phyloP scores from a whole-genome alignment of 2,888 invertebrate genomes.

The Eupeodes luniger region DNA sequence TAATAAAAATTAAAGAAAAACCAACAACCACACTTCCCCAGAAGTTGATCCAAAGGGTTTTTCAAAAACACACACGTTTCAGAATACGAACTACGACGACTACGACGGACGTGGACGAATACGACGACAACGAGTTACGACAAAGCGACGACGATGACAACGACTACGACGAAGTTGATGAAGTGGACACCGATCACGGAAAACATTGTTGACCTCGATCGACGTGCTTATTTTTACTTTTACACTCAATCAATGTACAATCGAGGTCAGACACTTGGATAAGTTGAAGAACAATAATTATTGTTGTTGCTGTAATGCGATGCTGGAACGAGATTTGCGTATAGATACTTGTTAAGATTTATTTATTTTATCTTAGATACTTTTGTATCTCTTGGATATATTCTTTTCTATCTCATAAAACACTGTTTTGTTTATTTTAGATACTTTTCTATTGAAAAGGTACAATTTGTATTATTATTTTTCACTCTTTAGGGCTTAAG shows the following conservation, averaged over 20 bases:
- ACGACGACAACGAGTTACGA: conserved; percentile 20
- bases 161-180: background rate
- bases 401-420: background rate
- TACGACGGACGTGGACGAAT: background rate
- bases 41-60: background rate
- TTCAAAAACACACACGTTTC: conserved; percentile 19
- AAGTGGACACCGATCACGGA: conserved; percentile 65
- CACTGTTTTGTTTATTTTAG: background rate
- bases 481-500: background rate
- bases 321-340: background rate
- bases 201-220: conserved; percentile 73
- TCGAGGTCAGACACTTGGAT: conserved; percentile 64
- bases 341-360: background rate
- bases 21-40: conserved; percentile 69
- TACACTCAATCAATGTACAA: conserved; percentile 54
- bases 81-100: conserved; percentile 25
- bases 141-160: conserved; percentile 1
- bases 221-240: conserved; percentile 56
- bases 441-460: conserved; percentile 10
- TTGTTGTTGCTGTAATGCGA: background rate
- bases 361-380: conserved; percentile 3
- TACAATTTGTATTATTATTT: background rate
- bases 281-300: conserved; percentile 35
- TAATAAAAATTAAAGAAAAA: conserved; percentile 59
- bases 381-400: conserved; percentile 14